phyloP scores from a whole-genome alignment of 2,797 vertebrate genomes.

The Ctenopoma multispine region DNA sequence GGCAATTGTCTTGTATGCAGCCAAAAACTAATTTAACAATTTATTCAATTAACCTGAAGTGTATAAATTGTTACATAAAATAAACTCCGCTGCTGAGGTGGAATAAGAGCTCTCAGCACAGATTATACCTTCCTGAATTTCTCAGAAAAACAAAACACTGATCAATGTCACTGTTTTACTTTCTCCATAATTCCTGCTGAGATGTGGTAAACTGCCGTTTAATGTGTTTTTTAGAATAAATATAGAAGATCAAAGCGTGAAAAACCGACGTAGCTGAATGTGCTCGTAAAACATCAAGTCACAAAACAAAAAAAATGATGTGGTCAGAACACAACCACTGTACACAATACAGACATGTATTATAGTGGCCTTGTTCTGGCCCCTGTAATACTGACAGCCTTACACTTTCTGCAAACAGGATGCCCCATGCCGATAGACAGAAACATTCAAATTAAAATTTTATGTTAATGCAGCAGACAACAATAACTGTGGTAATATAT shows the following conservation, averaged over 20 bases:
- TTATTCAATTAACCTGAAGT: background rate
- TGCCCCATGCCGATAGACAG: constrained; percentile 9
- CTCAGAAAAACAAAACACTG: constrained; percentile 19
- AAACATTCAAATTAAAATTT: constrained; percentile 8
- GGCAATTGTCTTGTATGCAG: background rate
- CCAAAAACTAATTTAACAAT: background rate
- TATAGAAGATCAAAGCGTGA: background rate
- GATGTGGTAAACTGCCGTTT: background rate
- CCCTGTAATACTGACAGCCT: background rate
- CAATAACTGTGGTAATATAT: background rate
- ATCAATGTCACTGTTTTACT: background rate
- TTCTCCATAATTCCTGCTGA: background rate
- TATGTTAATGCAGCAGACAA: background rate
- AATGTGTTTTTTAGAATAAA: background rate
- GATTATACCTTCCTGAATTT: background rate
- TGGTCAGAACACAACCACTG: background rate
- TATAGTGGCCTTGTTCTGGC: too few species aligned
- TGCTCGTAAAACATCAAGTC: background rate
- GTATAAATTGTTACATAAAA: background rate
- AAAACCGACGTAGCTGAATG: too few species aligned
- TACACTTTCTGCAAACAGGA: constrained; percentile 24
- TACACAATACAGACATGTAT: too few species aligned
- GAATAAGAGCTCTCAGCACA: background rate
- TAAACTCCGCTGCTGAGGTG: background rate
- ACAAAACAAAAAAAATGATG: background rate